These are phyloP conservation scores for Brotogeris chrysoptera DNA, from an alignment of 2,797 vertebrate species.

Conservation along the genomic window DNA sequence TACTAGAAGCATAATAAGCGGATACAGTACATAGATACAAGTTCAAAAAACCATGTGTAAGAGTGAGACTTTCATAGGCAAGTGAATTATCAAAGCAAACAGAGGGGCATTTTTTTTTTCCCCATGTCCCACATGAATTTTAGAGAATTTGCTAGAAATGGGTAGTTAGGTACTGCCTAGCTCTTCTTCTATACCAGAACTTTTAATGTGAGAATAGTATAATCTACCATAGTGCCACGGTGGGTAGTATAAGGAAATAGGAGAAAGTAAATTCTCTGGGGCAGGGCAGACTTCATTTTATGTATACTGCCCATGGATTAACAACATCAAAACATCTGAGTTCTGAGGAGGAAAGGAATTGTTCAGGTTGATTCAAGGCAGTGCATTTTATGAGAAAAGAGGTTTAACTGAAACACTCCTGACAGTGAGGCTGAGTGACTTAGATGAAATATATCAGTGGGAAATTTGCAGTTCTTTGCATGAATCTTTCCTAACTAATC, in stretches of 20 bases:
- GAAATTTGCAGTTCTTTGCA: neutral
- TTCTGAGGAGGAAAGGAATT: neutral
- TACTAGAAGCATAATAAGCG: neutral
- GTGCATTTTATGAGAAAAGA: neutral
- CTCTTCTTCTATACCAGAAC: neutral
- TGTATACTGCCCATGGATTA: neutral
- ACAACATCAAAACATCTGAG: neutral
- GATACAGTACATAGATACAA: neutral
- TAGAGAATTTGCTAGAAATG: neutral
- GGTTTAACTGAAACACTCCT: neutral
- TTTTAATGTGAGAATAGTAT: neutral
- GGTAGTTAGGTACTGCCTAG: neutral
- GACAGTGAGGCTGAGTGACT: neutral
- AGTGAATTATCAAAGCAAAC: neutral
- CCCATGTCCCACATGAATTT: neutral
- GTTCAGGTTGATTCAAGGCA: neutral
- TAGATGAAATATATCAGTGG: neutral
- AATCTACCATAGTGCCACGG: rapidly evolving
- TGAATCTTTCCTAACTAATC: neutral
- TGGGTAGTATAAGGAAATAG: neutral
- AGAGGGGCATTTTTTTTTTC: neutral
- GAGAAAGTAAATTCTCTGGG: neutral
- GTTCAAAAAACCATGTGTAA: neutral
- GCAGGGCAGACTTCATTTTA: neutral
- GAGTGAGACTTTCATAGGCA: neutral